phyloP scores from a whole-genome alignment of 2,888 invertebrate species.

The Quadriops clusia region DNA sequence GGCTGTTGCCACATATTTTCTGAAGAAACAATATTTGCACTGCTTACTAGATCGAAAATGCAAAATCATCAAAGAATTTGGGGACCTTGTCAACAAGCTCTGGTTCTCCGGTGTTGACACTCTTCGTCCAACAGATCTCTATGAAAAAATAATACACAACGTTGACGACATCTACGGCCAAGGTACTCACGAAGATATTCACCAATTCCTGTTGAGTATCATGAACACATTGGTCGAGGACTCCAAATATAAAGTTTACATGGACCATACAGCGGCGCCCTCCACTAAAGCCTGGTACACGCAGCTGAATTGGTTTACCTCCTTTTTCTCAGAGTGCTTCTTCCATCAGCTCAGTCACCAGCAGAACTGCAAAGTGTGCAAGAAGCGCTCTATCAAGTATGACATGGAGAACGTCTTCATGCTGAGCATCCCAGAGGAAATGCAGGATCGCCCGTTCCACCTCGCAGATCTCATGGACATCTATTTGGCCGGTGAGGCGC shows the following conservation, averaged over 20 bases:
- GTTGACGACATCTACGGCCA: conserved; percentile 24
- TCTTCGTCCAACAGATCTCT: conserved; percentile 22
- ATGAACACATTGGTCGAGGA: conserved; percentile 26
- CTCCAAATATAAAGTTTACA: too few species aligned
- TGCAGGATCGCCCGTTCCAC: too few species aligned
- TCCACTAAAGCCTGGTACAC: conserved; percentile 30
- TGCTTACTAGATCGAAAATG: conserved; percentile 5
- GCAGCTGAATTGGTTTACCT: conserved; percentile 26
- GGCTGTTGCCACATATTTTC: conserved; percentile 64
- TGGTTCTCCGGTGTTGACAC: conserved; percentile 8
- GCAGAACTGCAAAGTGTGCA: conserved; percentile 25
- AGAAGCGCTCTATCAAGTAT: conserved; percentile 22
- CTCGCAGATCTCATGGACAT: too few species aligned
- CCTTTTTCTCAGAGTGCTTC: conserved; percentile 27
- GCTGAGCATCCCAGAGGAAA: conserved; percentile 26
- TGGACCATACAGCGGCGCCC: too few species aligned
- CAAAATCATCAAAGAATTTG: conserved; percentile 9
- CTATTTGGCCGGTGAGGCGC: too few species aligned
- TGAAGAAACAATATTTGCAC: conserved; percentile 50
- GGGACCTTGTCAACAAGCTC: conserved; percentile 8
- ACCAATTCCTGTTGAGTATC: conserved; percentile 31
- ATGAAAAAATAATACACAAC: conserved; percentile 17
- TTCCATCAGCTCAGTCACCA: conserved; percentile 29
- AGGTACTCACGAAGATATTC: conserved; percentile 36
- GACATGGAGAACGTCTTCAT: conserved; percentile 30